Conservation (phyloP, 2,888 invertebrate species). For the Seira musarum region DNA sequence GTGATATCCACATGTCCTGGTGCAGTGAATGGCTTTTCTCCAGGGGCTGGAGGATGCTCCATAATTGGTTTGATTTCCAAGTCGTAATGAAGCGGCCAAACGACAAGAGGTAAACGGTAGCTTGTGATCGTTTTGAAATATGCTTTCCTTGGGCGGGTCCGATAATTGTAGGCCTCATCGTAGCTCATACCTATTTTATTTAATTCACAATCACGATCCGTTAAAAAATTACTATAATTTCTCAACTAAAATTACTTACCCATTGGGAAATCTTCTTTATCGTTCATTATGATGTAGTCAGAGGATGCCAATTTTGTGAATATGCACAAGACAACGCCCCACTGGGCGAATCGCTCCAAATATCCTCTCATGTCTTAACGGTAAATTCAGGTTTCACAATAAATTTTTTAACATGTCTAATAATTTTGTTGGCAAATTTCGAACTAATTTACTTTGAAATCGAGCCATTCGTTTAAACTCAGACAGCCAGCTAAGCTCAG, state of each 20-base stretch:
- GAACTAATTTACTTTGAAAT: too few species aligned
- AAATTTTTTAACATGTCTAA: too few species aligned
- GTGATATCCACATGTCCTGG: constrained; percentile 33
- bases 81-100: constrained; percentile 43
- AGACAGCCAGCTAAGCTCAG: too few species aligned
- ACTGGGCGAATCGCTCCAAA: too few species aligned
- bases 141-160: background rate
- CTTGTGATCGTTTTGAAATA: background rate
- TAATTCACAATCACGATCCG: too few species aligned
- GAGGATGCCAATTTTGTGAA: too few species aligned
- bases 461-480: too few species aligned
- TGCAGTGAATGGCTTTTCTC: constrained; percentile 33
- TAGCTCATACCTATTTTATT: background rate
- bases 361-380: too few species aligned
- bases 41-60: background rate
- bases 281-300: background rate
- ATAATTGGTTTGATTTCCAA: constrained; percentile 41
- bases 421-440: too few species aligned
- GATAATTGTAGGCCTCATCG: background rate
- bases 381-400: too few species aligned
- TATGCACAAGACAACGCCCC: too few species aligned
- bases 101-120: constrained; percentile 34
- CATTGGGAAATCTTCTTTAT: background rate
- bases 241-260: background rate
- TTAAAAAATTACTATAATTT: background rate